Base-by-base conservation (phyloP, 2,888 invertebrate genomes). In the Xylophagus ater region DNA sequence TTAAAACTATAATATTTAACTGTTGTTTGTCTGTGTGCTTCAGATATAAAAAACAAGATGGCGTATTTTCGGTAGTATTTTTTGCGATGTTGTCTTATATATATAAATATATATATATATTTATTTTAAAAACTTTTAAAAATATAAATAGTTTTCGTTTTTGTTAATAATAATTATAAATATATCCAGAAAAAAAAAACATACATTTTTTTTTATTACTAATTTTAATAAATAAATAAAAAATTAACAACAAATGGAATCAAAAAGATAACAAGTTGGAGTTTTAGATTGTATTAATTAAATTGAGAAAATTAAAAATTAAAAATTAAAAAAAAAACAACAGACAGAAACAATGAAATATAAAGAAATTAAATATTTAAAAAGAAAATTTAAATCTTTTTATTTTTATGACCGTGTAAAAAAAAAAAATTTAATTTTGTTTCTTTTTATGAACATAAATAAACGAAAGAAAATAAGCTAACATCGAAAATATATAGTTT, bases 1-100 rank as follows among this genome's bases (percentile, higher is more conserved):
- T 45, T n/a, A n/a, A n/a, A n/a, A n/a, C n/a, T n/a, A n/a, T n/a
- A n/a, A n/a, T n/a, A n/a, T 46, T 48, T 42, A 45, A 41, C 42
- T 51, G 50, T 52, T 54, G 52, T 53, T 53, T 53, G 51, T 51
- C 53, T 53, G 51, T 53, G 51, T 53, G 52, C 51, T 50, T 52
- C 50, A 50, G 57, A 48, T 47, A 48, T 46, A 28, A 19, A 39
- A 29, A 28, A 41, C 38, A 41, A 34, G 39, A 44, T 44, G 37
- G 34, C 40, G 34, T 34, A 33, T 44, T 40, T 32, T 32, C 34
- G 37, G 41, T 41, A 32, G 37, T 40, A 34, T 41, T 37, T 38
- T 39, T 44, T 44, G 40, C 44, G 44, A 44, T 44, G 44, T 44
- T 36, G 41, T 44, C 44, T 41, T 42, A 42, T 47, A 43, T 37